Percentiles rank a stretch among this genome's conserved stretches.
phyloP scores from a whole-genome alignment of 2,888 invertebrate species.

The Brenthis hecate region DNA sequence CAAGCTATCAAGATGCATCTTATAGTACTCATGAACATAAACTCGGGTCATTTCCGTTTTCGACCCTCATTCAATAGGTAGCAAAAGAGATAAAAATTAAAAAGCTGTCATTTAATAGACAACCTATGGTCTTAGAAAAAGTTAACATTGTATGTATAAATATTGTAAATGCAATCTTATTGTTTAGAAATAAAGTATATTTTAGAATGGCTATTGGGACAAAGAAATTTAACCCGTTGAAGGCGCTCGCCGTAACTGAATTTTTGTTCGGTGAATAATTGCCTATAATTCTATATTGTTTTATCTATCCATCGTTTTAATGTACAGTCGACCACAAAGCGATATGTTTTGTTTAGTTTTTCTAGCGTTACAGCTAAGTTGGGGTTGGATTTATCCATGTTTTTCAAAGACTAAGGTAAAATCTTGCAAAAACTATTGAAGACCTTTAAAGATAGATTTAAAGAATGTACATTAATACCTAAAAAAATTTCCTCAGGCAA shows the following conservation, averaged over 20 bases:
- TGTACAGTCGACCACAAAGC: constrained; percentile 13
- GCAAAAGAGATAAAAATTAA: constrained; percentile 50
- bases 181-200: neutral
- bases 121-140: constrained; percentile 33
- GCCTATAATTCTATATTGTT: constrained; percentile 54
- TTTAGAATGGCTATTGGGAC: neutral
- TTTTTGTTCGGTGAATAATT: constrained; percentile 46
- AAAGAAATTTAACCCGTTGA: constrained; percentile 39
- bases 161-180: constrained; percentile 7
- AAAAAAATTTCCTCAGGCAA: no score
- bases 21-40: constrained; percentile 24
- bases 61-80: constrained; percentile 40
- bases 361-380: neutral
- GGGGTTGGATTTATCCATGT: no score
- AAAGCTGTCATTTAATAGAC: constrained; percentile 43
- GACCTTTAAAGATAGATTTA: no score
- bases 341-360: neutral
- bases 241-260: constrained; percentile 40
- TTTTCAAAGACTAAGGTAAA: no score
- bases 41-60: constrained; percentile 37
- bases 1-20: constrained; percentile 18
- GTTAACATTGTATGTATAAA: neutral
- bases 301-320: constrained; percentile 51
- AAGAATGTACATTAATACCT: no score
- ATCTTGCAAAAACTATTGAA: no score